phyloP scores from a whole-genome alignment of 2,113 vertebrate species.

The Dicaeum eximium region DNA sequence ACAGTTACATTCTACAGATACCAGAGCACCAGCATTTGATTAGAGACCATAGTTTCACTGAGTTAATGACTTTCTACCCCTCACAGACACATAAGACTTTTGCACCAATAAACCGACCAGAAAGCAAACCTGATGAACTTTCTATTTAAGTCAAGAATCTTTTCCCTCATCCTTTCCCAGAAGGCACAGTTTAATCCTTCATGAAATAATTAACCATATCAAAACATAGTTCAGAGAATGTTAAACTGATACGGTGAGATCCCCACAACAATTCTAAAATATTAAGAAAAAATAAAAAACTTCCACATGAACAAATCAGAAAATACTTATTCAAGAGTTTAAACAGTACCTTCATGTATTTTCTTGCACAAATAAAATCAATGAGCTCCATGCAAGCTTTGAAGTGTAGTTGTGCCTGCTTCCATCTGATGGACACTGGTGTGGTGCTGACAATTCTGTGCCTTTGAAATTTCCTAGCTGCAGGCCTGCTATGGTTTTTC shows the following conservation, averaged over 20 bases:
- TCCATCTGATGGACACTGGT: not conserved
- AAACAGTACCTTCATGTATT: not conserved
- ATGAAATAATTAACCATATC: accelerated
- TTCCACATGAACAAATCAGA: not conserved
- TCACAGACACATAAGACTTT: not conserved
- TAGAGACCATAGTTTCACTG: not conserved
- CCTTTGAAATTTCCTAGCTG: too few species aligned
- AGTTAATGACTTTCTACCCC: not conserved
- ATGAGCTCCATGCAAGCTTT: not conserved
- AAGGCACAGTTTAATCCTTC: not conserved
- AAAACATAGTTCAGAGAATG: not conserved
- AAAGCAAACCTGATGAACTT: not conserved
- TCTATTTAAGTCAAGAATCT: not conserved
- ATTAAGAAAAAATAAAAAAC: not conserved
- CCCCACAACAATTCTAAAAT: not conserved
- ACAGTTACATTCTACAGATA: not conserved
- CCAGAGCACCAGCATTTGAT: not conserved
- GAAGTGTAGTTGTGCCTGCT: not conserved
- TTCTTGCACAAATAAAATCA: not conserved
- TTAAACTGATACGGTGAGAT: not conserved
- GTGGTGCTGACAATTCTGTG: too few species aligned
- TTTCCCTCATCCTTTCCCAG: not conserved
- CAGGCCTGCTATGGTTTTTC: too few species aligned
- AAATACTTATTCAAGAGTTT: not conserved
- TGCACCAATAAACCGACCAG: not conserved